These are phyloP conservation scores for Rhopalosiphum maidis DNA, from an alignment of 1,140 invertebrate species.

Conservation along the genomic window DNA sequence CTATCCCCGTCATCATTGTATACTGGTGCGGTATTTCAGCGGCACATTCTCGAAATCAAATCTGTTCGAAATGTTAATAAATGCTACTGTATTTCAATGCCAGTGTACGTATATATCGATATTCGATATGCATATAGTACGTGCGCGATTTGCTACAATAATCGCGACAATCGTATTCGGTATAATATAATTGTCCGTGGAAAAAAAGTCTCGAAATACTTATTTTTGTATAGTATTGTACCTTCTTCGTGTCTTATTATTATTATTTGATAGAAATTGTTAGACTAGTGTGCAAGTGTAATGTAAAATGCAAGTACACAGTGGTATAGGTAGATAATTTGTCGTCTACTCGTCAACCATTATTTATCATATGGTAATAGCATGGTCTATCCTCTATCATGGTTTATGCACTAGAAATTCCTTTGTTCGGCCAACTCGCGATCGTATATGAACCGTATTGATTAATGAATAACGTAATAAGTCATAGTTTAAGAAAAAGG, in stretches of 20 bases:
- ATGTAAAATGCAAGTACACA: too few species aligned
- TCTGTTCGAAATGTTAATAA: neutral
- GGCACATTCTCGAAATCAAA: neutral
- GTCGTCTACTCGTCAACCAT: too few species aligned
- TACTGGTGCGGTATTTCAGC: neutral
- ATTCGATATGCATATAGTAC: neutral
- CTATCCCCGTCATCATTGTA: conserved; percentile 5
- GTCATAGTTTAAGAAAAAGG: too few species aligned
- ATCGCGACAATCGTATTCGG: neutral
- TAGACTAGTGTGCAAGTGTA: too few species aligned
- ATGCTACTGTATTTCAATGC: neutral
- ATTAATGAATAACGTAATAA: too few species aligned
- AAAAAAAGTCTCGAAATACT: neutral
- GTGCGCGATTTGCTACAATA: neutral
- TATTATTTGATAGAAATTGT: neutral
- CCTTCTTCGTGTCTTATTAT: neutral
- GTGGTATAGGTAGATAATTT: too few species aligned
- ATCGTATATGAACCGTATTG: too few species aligned
- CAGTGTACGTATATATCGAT: neutral
- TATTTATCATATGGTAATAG: too few species aligned
- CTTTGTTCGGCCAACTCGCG: too few species aligned
- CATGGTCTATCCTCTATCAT: too few species aligned
- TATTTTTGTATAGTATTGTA: neutral
- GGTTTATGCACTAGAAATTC: too few species aligned
- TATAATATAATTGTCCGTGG: neutral